A percentile compares a stretch with the other conserved stretches of the same genome.
phyloP scores from a whole-genome alignment of 2,113 vertebrate species.

The Butorides virescens region DNA sequence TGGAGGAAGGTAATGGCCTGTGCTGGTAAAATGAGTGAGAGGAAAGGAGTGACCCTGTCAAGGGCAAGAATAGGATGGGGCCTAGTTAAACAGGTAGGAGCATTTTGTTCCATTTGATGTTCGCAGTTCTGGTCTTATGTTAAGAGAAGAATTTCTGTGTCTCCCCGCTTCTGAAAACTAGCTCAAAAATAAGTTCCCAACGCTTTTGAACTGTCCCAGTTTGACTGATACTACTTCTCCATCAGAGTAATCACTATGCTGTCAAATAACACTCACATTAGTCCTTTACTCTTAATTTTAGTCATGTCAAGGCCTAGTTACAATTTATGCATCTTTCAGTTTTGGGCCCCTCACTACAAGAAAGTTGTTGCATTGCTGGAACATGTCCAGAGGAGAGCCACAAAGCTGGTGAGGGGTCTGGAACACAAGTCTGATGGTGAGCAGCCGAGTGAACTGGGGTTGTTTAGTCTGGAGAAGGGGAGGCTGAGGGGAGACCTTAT shows the following conservation, averaged over 20 bases:
- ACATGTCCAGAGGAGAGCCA: no score
- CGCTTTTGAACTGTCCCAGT: neutral
- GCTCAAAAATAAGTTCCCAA: neutral
- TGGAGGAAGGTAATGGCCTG: neutral
- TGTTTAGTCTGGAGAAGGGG: no score
- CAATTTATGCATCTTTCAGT: neutral
- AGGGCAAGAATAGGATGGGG: neutral
- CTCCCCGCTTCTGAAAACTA: neutral
- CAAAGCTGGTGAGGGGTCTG: no score
- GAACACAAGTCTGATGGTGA: no score
- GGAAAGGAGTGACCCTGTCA: neutral
- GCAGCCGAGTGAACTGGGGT: no score
- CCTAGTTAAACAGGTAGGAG: neutral
- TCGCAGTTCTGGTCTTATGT: neutral
- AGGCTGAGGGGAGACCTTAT: no score
- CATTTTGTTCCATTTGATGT: neutral
- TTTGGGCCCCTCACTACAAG: no score
- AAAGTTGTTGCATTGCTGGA: no score
- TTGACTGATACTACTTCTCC: neutral
- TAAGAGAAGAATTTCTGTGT: neutral
- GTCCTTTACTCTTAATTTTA: neutral
- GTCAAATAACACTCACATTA: neutral
- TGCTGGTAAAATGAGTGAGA: neutral
- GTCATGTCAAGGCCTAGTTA: neutral
- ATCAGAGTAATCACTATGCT: neutral